A percentile compares a stretch with the other conserved stretches of the same genome.
phyloP scores from a whole-genome alignment of 2,113 vertebrate genomes.

The Philantomba maxwellii region DNA sequence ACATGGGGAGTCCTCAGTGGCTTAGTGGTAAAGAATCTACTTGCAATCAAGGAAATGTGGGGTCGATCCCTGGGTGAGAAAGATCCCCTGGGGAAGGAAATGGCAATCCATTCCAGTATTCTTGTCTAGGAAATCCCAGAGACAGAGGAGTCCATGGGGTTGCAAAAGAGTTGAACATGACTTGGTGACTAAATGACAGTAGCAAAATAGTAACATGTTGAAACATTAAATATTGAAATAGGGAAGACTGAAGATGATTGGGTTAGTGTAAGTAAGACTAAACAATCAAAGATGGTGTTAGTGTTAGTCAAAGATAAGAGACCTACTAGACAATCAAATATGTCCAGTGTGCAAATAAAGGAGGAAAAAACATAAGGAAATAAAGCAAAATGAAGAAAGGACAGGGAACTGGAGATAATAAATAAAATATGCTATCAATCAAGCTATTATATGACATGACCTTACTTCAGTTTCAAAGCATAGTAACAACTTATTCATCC shows the following conservation, averaged over 20 bases:
- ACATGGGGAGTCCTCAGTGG: neutral
- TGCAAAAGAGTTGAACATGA: neutral
- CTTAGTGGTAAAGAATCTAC: neutral
- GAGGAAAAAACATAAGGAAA: neutral
- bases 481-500: neutral
- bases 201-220: neutral
- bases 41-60: neutral
- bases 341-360: neutral
- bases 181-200: neutral
- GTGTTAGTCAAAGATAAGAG: neutral
- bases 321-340: neutral
- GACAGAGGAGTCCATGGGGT: neutral
- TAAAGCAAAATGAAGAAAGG: neutral
- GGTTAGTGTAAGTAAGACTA: neutral
- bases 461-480: neutral
- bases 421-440: neutral
- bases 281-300: neutral
- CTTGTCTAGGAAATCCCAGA: neutral
- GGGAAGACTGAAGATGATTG: neutral
- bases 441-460: neutral
- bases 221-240: neutral
- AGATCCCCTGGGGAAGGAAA: neutral
- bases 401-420: neutral
- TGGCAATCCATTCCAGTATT: neutral
- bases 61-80: neutral